Conservation (phyloP, 2,797 vertebrate genomes). For the Stomatorhinus walkeri region DNA sequence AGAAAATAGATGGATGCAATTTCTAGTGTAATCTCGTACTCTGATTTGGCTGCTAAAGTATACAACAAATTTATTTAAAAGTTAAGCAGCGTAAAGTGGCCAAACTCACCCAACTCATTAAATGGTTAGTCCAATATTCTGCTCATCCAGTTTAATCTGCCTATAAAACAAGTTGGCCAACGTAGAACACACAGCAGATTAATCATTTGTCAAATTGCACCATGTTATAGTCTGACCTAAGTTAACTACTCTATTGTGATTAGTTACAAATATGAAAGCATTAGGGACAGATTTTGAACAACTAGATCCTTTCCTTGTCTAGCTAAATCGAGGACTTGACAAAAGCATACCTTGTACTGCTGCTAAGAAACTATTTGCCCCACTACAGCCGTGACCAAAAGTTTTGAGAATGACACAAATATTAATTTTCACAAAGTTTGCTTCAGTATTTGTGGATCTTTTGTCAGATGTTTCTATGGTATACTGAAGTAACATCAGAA, state of each 20-base stretch:
- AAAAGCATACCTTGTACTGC: slow-evolving; percentile 12
- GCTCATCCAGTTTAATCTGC: background rate
- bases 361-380: background rate
- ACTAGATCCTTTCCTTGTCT: background rate
- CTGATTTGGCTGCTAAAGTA: background rate
- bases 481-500: background rate
- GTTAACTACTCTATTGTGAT: no score
- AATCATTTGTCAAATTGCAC: background rate
- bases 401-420: background rate
- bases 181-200: background rate
- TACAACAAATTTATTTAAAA: background rate
- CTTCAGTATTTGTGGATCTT: background rate
- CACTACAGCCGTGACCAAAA: background rate
- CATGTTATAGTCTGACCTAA: no score
- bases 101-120: background rate
- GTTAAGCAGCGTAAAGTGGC: background rate
- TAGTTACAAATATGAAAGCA: no score
- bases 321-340: background rate
- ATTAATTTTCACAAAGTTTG: background rate
- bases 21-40: background rate
- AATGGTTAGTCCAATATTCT: background rate
- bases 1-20: background rate
- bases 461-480: background rate
- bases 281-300: background rate
- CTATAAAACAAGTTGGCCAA: background rate